These are phyloP conservation scores for Eudyptes chrysolophus DNA, from an alignment of 2,113 vertebrate species.

Conservation along the genomic window DNA sequence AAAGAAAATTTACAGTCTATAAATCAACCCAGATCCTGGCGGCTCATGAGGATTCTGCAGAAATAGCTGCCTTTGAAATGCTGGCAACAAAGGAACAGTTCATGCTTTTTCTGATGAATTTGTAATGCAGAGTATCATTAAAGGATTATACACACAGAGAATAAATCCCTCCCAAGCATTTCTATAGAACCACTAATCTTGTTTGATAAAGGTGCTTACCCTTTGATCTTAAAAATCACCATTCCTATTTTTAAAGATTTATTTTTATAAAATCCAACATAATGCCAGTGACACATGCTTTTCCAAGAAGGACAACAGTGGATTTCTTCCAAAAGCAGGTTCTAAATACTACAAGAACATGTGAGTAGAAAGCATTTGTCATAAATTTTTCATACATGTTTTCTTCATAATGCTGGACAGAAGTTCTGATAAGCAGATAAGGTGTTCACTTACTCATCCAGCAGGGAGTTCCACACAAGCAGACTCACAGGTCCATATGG, in stretches of 20 bases:
- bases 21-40: background rate
- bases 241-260: conserved; percentile 7
- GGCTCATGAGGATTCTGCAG: background rate
- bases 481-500: background rate
- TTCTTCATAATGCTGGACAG: background rate
- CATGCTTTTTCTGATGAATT: background rate
- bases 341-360: background rate
- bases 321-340: background rate
- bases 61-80: conserved; percentile 8
- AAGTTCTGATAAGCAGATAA: background rate
- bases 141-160: background rate
- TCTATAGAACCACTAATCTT: conserved; percentile 15
- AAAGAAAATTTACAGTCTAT: background rate
- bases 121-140: background rate
- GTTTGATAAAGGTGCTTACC: conserved; percentile 10
- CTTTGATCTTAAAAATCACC: conserved; percentile 25
- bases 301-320: background rate
- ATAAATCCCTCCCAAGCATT: background rate
- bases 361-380: background rate
- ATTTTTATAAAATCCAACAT: conserved; percentile 7
- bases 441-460: background rate
- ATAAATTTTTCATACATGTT: background rate
- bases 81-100: conserved; percentile 6
- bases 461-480: background rate
- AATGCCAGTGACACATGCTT: background rate